phyloP scores from a whole-genome alignment of 2,888 invertebrate species.

The Drosophila kambysellisi region DNA sequence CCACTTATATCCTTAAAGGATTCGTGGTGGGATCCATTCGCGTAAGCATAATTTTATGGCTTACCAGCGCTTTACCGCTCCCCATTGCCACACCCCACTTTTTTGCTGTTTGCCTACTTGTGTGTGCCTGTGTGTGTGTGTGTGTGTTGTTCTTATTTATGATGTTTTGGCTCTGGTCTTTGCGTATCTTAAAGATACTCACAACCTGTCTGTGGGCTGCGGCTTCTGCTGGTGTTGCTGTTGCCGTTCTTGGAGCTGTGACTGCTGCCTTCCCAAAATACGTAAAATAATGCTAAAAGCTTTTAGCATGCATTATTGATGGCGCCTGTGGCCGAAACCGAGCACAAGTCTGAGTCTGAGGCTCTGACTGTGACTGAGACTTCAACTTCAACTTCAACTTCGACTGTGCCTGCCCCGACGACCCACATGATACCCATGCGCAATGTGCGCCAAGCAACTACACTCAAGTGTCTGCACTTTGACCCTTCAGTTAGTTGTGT shows the following conservation, averaged over 20 bases:
- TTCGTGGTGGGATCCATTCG: conserved; percentile 34
- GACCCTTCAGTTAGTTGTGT: conserved; percentile 45
- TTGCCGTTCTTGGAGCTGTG: conserved; percentile 12
- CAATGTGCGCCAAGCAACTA: conserved; percentile 31
- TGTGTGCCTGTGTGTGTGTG: background rate
- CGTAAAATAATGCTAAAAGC: conserved; percentile 83
- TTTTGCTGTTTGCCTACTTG: background rate
- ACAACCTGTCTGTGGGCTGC: conserved; percentile 47
- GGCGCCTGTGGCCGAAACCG: conserved; percentile 48
- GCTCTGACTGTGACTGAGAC: background rate
- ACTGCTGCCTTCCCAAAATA: conserved; percentile 58
- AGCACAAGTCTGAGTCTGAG: conserved; percentile 16
- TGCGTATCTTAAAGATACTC: conserved; percentile 71
- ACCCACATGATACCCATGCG: conserved; percentile 55
- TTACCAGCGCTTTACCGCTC: conserved; percentile 31
- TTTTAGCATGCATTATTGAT: conserved; percentile 84
- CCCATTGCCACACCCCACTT: background rate
- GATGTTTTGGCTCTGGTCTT: conserved; percentile 58
- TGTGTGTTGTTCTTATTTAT: conserved; percentile 57
- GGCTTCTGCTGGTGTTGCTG: conserved; percentile 15
- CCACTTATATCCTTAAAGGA: conserved; percentile 65
- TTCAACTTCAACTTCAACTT: background rate
- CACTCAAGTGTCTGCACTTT: conserved; percentile 45
- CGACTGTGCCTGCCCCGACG: conserved; percentile 8
- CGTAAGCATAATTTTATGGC: conserved; percentile 81